Evolutionary conservation across 2,113 vertebrate genomes (phyloP).

Genomic region (Otolemur garnettii): DNA sequence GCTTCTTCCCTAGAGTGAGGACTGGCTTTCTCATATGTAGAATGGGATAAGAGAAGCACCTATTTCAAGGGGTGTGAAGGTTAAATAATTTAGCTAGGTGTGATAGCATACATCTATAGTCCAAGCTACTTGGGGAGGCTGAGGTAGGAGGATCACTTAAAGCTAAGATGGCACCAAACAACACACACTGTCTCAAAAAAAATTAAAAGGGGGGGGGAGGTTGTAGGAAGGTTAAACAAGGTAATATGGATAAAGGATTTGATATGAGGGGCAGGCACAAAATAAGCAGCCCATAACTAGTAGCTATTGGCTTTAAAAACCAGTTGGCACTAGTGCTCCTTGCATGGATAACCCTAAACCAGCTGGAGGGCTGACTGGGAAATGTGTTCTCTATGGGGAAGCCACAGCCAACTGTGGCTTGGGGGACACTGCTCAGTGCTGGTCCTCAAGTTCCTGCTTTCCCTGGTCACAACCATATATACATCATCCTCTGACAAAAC

Average conservation of each 20-base stretch:
- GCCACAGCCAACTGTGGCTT: neutral
- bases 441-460: neutral
- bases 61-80: neutral
- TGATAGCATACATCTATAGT: too few relatives aligned
- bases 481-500: neutral
- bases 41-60: neutral
- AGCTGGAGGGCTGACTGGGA: neutral
- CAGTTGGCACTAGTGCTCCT: accelerated
- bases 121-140: too few relatives aligned
- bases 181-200: too few relatives aligned
- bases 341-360: neutral
- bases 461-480: neutral
- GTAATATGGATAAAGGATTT: neutral
- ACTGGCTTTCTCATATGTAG: neutral
- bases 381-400: neutral
- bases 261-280: neutral
- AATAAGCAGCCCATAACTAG: neutral
- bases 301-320: neutral
- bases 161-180: too few relatives aligned
- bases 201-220: too few relatives aligned
- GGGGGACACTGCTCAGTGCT: neutral
- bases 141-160: too few relatives aligned
- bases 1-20: neutral
- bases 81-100: neutral
- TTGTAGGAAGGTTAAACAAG: neutral